Base-by-base conservation (phyloP, 1,140 invertebrate genomes). In the Parasteatoda tepidariorum region DNA sequence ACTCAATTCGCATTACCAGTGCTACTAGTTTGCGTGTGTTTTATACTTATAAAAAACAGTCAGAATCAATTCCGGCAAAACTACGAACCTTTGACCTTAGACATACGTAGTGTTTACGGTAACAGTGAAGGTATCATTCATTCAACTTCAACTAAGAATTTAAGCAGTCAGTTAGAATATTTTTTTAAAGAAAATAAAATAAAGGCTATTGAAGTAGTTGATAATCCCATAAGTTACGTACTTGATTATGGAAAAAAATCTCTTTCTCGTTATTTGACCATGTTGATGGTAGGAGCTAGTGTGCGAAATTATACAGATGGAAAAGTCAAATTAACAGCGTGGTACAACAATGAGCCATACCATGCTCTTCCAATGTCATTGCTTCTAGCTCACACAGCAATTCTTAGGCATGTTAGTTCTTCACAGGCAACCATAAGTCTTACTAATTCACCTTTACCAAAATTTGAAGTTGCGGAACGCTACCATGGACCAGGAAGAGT, bases 1-100 rank as follows among this genome's bases (percentile, higher is more conserved):
- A 57, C 84, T 24, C 84, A 86, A 38, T 18, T 87, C 7, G 26
- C 85, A 4, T 18, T 86, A 1, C 86, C 86, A 15, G n/a, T 71
- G 24, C 3, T 84, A 3, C 67, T 86, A 24, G 67, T 84, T 15
- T 38, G 57, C 11, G 6, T 85, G 24, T 73, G 64, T 11, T 13
- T 86, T 3, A 30, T 7, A 13, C 48, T 68, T 1, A 64, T 78
- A 7, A 34, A 24, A 26, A 30, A 18, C n/a, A 5, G 4, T 24
- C 5, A 4, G 0, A 18, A 2, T 18, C 6, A 4, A 11, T 26
- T 28, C 30, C 31, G 11, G 7, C 15, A 28, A 5, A 30, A 2
- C 31, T 38, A 82, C 28, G n/a, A 34, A n/a, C 73, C 84, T 7
- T 22, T 86, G 2, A 61, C 55, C 31, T 13, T 86, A 3, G 70